phyloP scores from a whole-genome alignment of 2,797 vertebrate genomes.

The Aythya fuligula region DNA sequence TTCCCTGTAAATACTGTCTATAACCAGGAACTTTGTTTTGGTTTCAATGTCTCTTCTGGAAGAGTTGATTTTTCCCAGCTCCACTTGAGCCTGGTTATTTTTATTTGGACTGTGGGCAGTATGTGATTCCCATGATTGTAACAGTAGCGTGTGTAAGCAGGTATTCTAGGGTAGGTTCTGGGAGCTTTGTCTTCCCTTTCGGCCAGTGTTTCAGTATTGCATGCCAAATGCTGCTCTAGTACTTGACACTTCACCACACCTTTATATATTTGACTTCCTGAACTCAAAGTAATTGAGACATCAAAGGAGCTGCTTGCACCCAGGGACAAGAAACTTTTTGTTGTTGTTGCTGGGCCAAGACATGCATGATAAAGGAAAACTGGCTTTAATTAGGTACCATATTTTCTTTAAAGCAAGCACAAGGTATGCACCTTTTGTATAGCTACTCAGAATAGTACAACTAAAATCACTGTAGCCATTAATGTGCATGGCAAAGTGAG shows the following conservation, averaged over 20 bases:
- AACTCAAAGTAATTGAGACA: neutral
- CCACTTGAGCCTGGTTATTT: neutral
- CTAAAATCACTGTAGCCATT: neutral
- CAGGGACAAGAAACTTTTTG: neutral
- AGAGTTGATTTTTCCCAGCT: neutral
- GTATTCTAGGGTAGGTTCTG: neutral
- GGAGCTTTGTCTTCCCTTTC: neutral
- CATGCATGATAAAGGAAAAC: neutral
- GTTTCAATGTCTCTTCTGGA: neutral
- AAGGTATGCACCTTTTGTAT: neutral
- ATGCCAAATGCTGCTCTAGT: neutral
- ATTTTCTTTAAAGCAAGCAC: neutral
- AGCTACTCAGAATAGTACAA: neutral
- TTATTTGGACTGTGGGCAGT: neutral
- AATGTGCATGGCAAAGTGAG: neutral
- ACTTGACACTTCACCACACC: neutral
- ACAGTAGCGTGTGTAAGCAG: neutral
- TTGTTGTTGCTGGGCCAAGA: neutral
- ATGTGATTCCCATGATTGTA: neutral
- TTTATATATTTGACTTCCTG: constrained; percentile 1
- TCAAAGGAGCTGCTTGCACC: neutral
- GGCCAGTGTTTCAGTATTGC: neutral
- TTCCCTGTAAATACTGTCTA: neutral
- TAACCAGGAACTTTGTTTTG: neutral
- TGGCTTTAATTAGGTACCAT: neutral